phyloP scores from a whole-genome alignment of 2,888 invertebrate genomes.

The Orchestes rusci region DNA sequence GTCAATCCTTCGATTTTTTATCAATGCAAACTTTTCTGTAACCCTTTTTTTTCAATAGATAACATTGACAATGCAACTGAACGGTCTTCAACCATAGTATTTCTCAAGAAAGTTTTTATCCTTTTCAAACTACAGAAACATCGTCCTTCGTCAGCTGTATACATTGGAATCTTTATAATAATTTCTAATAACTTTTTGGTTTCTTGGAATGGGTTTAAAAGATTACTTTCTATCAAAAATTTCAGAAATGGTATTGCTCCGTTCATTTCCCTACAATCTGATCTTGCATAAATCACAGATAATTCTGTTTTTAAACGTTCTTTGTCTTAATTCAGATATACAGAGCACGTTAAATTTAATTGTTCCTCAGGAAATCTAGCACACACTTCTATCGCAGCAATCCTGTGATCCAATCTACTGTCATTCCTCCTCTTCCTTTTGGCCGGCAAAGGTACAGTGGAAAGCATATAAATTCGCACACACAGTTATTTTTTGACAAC shows the following conservation, averaged over 20 bases:
- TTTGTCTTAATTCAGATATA: conserved; percentile 27
- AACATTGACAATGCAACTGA: conserved; percentile 29
- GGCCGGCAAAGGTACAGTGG: conserved; percentile 2
- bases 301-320: conserved; percentile 29
- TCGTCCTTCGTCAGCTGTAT: conserved; percentile 29
- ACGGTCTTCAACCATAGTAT: conserved; percentile 29
- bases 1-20: neutral
- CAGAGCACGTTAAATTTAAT: conserved; percentile 10
- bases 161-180: conserved; percentile 32
- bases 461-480: too few relatives aligned
- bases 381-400: conserved; percentile 23
- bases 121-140: conserved; percentile 25
- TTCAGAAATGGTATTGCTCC: conserved; percentile 27
- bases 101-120: conserved; percentile 31
- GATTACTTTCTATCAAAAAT: conserved; percentile 20
- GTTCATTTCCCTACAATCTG: conserved; percentile 25
- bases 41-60: conserved; percentile 5
- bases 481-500: too few relatives aligned
- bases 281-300: conserved; percentile 27
- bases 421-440: conserved; percentile 9
- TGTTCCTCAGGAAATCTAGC: conserved; percentile 8
- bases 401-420: conserved; percentile 12
- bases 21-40: conserved; percentile 1
- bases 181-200: conserved; percentile 30
- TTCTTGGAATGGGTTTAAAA: conserved; percentile 28